Evolutionary conservation across 2,113 vertebrate species (phyloP).

Genomic region (Empidonax traillii): DNA sequence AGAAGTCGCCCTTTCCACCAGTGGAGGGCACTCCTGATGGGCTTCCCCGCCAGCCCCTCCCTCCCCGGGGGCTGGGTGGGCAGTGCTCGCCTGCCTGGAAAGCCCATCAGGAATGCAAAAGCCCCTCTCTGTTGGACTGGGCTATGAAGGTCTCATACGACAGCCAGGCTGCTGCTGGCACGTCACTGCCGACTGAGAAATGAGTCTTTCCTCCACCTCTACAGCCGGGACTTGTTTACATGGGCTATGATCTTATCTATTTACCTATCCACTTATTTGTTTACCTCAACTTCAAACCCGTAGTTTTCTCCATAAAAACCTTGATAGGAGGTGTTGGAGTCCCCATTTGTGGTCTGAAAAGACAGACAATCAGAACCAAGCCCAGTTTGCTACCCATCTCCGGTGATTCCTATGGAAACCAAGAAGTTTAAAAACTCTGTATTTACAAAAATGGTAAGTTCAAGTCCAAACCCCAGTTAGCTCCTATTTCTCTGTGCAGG

Average conservation of each 20-base stretch:
- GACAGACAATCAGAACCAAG: neutral
- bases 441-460: neutral
- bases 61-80: neutral
- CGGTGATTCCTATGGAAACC: neutral
- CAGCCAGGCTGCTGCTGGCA: neutral
- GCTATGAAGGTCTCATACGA: neutral
- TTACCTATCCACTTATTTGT: neutral
- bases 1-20: accelerated
- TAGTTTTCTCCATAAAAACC: neutral
- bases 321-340: neutral
- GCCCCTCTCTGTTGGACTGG: neutral
- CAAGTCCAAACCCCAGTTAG: neutral
- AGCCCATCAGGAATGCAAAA: slow-evolving; percentile 8
- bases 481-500: neutral
- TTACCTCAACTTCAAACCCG: neutral
- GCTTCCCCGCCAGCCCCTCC: accelerated
- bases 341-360: neutral
- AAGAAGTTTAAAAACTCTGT: neutral
- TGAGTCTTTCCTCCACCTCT: neutral
- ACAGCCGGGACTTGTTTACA: neutral
- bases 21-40: accelerated
- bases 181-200: neutral
- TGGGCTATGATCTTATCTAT: neutral
- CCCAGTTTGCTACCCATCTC: neutral
- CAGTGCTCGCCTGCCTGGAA: neutral